Conservation (phyloP, 2,113 vertebrate genomes). For the Micromys minutus region DNA sequence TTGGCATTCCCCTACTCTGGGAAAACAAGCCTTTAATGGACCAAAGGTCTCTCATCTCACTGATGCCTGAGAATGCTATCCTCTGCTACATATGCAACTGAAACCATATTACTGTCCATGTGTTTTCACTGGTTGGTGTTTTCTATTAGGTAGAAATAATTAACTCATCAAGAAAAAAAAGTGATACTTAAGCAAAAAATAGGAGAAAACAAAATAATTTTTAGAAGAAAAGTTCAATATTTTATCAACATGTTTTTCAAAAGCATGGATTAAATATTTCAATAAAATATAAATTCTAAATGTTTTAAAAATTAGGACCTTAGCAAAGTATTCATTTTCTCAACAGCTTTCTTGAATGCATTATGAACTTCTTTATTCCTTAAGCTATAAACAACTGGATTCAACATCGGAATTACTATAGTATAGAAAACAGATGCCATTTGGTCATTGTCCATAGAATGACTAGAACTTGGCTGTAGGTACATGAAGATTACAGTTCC, state of each 20-base stretch:
- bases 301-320: neutral
- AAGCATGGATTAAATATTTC: neutral
- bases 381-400: constrained; percentile 5
- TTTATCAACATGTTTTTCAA: neutral
- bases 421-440: constrained; percentile 24
- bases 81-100: no score
- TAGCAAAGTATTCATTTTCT: neutral
- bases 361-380: constrained; percentile 23
- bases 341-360: neutral
- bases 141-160: neutral
- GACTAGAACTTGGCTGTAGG: constrained; percentile 22
- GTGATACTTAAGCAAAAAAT: neutral
- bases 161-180: neutral
- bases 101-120: no score
- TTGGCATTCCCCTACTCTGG: no score
- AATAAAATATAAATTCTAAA: neutral
- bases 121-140: no score
- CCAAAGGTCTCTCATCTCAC: no score
- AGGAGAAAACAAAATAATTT: neutral
- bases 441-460: constrained; percentile 15
- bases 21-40: no score
- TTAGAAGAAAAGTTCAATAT: neutral
- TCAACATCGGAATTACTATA: neutral
- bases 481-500: constrained; percentile 37
- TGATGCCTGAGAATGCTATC: no score